Evolutionary conservation across 1,140 invertebrate genomes (phyloP).

Genomic region (Lanistes nyassanus): DNA sequence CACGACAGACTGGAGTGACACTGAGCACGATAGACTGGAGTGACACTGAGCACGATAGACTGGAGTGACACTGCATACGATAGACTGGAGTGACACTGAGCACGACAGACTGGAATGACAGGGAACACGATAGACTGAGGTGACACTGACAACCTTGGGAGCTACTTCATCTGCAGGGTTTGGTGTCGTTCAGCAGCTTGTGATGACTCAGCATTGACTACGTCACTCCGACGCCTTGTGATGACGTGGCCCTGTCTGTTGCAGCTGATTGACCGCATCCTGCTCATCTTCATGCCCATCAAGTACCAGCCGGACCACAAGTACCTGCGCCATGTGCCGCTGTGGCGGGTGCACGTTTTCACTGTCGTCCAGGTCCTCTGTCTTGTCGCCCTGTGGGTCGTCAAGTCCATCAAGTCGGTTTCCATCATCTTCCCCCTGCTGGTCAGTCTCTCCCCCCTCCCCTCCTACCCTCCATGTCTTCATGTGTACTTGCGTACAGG

Average conservation of each 20-base stretch:
- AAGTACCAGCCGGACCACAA: constrained; percentile 83
- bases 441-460: constrained; percentile 70
- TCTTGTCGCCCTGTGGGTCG: constrained; percentile 90
- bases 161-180: too few species aligned
- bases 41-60: too few species aligned
- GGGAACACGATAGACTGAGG: too few species aligned
- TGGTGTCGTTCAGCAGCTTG: too few species aligned
- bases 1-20: too few species aligned
- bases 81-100: too few species aligned
- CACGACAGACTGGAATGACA: too few species aligned
- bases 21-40: too few species aligned
- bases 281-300: constrained; percentile 89
- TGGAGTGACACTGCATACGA: too few species aligned
- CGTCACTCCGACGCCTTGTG: constrained; percentile 21
- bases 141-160: too few species aligned
- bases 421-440: constrained; percentile 97
- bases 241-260: constrained; percentile 95
- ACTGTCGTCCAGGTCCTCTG: constrained; percentile 92
- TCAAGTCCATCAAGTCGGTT: constrained; percentile 94
- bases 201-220: too few species aligned
- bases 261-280: constrained; percentile 88
- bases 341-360: constrained; percentile 93
- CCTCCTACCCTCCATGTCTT: constrained; percentile 1
- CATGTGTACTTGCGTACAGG: background rate
- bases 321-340: constrained; percentile 80